These are phyloP conservation scores for Phoeniculus purpureus DNA, from an alignment of 2,797 vertebrate species.

Conservation along the genomic window DNA sequence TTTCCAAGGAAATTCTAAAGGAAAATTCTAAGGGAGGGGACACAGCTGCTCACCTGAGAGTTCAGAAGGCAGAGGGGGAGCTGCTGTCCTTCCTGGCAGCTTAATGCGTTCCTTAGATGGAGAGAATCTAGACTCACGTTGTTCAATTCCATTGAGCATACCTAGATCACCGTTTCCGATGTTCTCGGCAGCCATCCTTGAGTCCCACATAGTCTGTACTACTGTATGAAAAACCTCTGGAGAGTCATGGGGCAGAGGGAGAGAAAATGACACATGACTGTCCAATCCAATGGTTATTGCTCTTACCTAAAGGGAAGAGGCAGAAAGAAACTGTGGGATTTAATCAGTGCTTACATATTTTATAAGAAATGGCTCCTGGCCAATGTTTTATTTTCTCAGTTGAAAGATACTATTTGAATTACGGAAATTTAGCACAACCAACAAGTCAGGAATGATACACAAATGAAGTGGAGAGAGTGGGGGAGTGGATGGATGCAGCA, in stretches of 20 bases:
- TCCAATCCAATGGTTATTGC: not conserved
- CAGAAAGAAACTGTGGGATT: not conserved
- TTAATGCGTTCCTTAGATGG: not conserved
- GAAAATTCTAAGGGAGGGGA: not conserved
- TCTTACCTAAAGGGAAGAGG: not conserved
- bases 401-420: not conserved
- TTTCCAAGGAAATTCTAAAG: not conserved
- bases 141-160: not conserved
- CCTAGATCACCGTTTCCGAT: not conserved
- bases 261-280: not conserved
- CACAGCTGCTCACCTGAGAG: not conserved
- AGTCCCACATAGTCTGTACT: not conserved
- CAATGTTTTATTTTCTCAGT: not conserved
- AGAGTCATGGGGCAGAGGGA: not conserved
- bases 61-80: not conserved
- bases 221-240: not conserved
- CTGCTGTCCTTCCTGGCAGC: not conserved
- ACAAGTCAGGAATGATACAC: not conserved
- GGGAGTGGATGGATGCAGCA: not conserved
- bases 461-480: not conserved
- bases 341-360: not conserved
- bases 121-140: accelerated
- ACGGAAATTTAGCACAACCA: not conserved
- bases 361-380: not conserved
- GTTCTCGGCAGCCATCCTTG: not conserved